Percentiles rank a stretch among this genome's conserved stretches.
phyloP scores from a whole-genome alignment of 53 echinoderm and acorn worm species.

The Henricia sp. region DNA sequence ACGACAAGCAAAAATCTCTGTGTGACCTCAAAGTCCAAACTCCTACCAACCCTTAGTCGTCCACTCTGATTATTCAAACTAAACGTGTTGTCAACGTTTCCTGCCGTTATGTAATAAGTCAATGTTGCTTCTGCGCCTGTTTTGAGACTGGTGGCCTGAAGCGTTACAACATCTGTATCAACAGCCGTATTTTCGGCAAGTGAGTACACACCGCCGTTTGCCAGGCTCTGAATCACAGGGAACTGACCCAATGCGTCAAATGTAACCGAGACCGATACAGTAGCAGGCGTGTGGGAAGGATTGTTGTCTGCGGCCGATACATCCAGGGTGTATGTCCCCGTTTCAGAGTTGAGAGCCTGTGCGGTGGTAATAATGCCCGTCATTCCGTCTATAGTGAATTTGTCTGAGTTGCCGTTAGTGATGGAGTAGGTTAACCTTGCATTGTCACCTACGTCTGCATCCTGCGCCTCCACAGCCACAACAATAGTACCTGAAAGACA shows the following conservation, averaged over 20 bases:
- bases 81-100: constrained; percentile 76
- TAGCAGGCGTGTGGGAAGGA: constrained; percentile 41
- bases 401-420: constrained; percentile 68
- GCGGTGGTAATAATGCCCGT: constrained; percentile 80
- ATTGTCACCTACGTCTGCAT: constrained; percentile 75
- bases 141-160: constrained; percentile 70
- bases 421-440: constrained; percentile 80
- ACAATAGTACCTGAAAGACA: constrained; percentile 77
- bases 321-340: constrained; percentile 58
- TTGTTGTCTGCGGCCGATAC: constrained; percentile 67
- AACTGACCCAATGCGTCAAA: constrained; percentile 65
- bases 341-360: constrained; percentile 69
- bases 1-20: constrained; percentile 73
- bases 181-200: constrained; percentile 64
- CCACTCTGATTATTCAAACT: constrained; percentile 71
- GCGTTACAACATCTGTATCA: constrained; percentile 55
- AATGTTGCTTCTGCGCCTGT: constrained; percentile 43
- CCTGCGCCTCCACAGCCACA: constrained; percentile 66
- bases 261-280: constrained; percentile 46
- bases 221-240: constrained; percentile 70
- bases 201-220: constrained; percentile 50
- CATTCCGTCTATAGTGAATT: constrained; percentile 63
- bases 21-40: constrained; percentile 75
- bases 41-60: constrained; percentile 60
- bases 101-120: constrained; percentile 76